A percentile compares a stretch with the other conserved stretches of the same genome.
Conservation (phyloP, 1,140 invertebrate genomes). For the Sarcophaga bullata region DNA sequence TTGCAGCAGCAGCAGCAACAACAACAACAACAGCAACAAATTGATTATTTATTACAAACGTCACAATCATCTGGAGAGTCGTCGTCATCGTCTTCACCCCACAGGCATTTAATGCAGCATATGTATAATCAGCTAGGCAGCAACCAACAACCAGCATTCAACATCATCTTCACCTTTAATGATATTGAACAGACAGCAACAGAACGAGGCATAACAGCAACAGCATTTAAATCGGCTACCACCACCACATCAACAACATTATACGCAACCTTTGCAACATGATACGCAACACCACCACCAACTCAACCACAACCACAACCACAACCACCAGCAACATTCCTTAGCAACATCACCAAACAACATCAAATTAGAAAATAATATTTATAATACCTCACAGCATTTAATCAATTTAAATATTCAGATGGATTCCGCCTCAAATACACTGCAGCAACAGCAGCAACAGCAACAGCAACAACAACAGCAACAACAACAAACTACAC, state of each 20-base stretch:
- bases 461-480: slow-evolving; percentile 32
- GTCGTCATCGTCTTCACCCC: slow-evolving; percentile 37
- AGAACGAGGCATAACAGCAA: slow-evolving; percentile 28
- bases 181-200: neutral
- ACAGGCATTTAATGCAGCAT: slow-evolving; percentile 22
- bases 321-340: slow-evolving; percentile 39
- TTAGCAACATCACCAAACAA: slow-evolving; percentile 45
- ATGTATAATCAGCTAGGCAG: slow-evolving; percentile 40
- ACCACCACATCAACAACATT: neutral
- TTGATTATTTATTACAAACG: slow-evolving; percentile 43
- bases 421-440: slow-evolving; percentile 18
- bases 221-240: neutral
- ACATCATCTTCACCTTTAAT: slow-evolving; percentile 41
- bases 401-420: slow-evolving; percentile 37
- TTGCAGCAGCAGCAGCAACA: slow-evolving; percentile 43
- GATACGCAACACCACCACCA: neutral
- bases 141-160: slow-evolving; percentile 48
- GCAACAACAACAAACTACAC: neutral
- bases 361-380: slow-evolving; percentile 37
- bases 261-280: neutral
- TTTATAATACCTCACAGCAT: slow-evolving; percentile 35
- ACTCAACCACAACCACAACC: neutral
- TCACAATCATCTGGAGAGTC: slow-evolving; percentile 7
- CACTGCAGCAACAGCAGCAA: slow-evolving; percentile 28
- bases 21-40: slow-evolving; percentile 48